Evolutionary conservation across 2,113 vertebrate genomes (phyloP).

Genomic region (Azemiops feae): DNA sequence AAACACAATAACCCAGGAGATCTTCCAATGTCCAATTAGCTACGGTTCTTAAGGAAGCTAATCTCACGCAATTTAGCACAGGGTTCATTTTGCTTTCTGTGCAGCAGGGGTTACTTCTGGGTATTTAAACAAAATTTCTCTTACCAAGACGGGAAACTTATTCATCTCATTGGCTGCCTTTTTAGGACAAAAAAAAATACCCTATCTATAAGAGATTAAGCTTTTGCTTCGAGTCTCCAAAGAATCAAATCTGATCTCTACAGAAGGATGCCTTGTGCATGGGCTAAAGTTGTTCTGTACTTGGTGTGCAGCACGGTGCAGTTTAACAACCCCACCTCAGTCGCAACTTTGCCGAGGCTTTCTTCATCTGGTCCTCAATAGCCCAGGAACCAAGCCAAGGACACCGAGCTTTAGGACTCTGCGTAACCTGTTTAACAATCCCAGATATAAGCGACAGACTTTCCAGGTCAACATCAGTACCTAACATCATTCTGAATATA

Average conservation of each 20-base stretch:
- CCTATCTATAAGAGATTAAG: not conserved
- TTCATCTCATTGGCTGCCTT: not conserved
- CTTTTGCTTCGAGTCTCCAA: not conserved
- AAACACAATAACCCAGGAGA: constrained; percentile 4
- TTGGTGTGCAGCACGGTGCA: not conserved
- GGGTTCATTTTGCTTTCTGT: not conserved
- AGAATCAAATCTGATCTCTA: too few relatives aligned
- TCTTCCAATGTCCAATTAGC: constrained; percentile 7
- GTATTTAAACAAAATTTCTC: not conserved
- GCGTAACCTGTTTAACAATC: too few relatives aligned
- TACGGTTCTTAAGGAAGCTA: constrained; percentile 9
- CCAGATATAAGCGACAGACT: too few relatives aligned
- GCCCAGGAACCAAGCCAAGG: too few relatives aligned
- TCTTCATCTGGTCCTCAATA: too few relatives aligned
- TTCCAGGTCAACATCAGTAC: too few relatives aligned
- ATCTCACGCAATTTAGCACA: constrained; percentile 43
- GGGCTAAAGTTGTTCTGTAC: not conserved
- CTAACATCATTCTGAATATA: too few relatives aligned
- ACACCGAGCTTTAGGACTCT: too few relatives aligned
- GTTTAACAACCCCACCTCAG: too few relatives aligned
- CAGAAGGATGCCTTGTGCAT: not conserved
- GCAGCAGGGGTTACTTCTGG: not conserved
- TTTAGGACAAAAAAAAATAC: not conserved
- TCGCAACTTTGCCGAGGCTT: too few relatives aligned
- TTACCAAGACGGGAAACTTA: not conserved